A percentile compares a stretch with the other conserved stretches of the same genome.
phyloP scores from a whole-genome alignment of 2,888 invertebrate genomes.

The Ochropleura leucogaster region DNA sequence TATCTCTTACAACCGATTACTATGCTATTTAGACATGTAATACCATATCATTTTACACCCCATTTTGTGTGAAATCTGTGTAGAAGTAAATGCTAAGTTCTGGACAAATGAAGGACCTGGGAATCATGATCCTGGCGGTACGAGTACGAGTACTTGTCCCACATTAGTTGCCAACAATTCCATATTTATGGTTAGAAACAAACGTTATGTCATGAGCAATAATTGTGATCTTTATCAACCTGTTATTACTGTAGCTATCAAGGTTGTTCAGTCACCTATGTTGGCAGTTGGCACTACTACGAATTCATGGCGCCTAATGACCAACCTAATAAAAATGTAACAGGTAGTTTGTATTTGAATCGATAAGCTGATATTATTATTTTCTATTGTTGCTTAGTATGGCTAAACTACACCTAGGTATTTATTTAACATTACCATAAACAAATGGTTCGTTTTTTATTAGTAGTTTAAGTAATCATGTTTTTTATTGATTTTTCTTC shows the following conservation, averaged over 20 bases:
- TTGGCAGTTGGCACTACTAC: slow-evolving; percentile 19
- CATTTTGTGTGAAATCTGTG: too few species aligned
- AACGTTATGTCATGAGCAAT: slow-evolving; percentile 14
- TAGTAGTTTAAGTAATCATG: too few species aligned
- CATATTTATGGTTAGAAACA: slow-evolving; percentile 9
- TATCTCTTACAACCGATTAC: too few species aligned
- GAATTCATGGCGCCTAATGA: slow-evolving; percentile 29
- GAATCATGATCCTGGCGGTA: slow-evolving; percentile 4
- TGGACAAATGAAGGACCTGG: background rate
- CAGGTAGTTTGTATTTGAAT: slow-evolving; percentile 26
- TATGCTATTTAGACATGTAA: background rate
- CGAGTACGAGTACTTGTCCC: background rate
- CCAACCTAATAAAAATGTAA: slow-evolving; percentile 23
- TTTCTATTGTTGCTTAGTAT: background rate
- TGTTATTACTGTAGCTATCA: slow-evolving; percentile 35
- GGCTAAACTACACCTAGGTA: background rate
- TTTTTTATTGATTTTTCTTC: too few species aligned
- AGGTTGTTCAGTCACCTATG: slow-evolving; percentile 29
- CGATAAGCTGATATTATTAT: slow-evolving; percentile 5
- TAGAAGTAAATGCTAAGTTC: background rate
- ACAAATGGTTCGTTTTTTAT: too few species aligned
- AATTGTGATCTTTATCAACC: slow-evolving; percentile 39
- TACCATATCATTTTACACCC: too few species aligned
- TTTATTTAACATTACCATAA: too few species aligned
- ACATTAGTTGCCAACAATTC: background rate